Base-by-base conservation (phyloP, 1,140 invertebrate species). In the Globodera ellingtonae region DNA sequence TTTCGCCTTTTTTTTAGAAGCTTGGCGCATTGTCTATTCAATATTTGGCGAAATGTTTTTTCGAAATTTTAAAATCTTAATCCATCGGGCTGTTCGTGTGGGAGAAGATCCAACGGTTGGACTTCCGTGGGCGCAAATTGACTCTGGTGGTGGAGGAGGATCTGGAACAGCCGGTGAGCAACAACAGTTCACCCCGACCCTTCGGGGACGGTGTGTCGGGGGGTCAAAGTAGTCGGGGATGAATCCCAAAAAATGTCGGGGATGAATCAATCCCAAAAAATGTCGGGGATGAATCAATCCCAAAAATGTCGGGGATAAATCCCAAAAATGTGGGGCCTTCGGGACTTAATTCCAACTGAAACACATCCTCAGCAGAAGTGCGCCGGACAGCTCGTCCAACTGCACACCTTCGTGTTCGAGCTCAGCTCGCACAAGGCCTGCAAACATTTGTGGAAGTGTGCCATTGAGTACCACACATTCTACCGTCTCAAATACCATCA, bases 391-490 rank as follows among this genome's bases (percentile, higher is more conserved):
- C 48, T 77, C 24, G 83, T 89, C 72, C 87, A 89, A 78, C 70
- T 89, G 72, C 89, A 89, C 75, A 89, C 89, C 10, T 89, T 89
- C 79, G 88, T 89, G 18, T 89, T 89, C 89, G 95, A 96, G 6
- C 90, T 98, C 75, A 93, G 94, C 65, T 98, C 97, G 89, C 95
- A 98, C 90, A 97, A 95, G 72, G 96, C 96, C 0, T 98, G 95
- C 90, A 96, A 98, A 89, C 97, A 99, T 91, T 91, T 99, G 73
- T 98, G 96, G 95, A 95, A 97, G 87, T 98, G 97, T 91, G 97
- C 96, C 87, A 93, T 97, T 46, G 97, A 99, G 88, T 96, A 98
- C 90, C 96, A 98, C 90, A 94, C 94, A 4, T 99, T 99, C 92
- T 99, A 98, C 92, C 92, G 96, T 73, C 91, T 98, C 24, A 87